Conservation (phyloP, 2,113 vertebrate genomes). For the Phaetusa simplex region DNA sequence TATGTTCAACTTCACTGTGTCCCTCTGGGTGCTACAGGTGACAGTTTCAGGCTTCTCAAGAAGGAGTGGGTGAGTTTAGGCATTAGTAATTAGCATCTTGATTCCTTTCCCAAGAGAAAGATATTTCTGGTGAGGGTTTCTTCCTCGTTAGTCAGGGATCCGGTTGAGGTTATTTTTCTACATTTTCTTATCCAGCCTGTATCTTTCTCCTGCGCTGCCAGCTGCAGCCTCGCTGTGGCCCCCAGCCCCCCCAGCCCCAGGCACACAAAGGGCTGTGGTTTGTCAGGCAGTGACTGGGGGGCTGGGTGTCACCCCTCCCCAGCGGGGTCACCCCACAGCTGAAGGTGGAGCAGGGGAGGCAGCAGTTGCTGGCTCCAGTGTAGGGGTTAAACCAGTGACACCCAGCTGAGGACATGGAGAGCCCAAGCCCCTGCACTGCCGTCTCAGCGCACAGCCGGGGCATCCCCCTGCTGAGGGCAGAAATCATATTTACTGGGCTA, state of each 20-base stretch:
- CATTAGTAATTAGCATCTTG: background rate
- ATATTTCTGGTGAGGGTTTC: background rate
- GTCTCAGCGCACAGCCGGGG: rapidly evolving
- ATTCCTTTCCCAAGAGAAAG: background rate
- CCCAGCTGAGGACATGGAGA: rapidly evolving
- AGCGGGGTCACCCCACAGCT: too few species aligned
- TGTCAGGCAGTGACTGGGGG: background rate
- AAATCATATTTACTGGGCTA: background rate
- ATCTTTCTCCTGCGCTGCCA: background rate
- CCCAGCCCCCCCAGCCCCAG: background rate
- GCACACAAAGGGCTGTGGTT: background rate
- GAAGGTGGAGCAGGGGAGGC: background rate
- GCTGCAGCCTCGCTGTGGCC: background rate
- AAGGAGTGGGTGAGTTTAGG: background rate
- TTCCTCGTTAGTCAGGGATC: background rate
- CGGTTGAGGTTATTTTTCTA: background rate
- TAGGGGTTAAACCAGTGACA: background rate
- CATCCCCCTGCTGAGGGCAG: too few species aligned
- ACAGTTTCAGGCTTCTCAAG: background rate
- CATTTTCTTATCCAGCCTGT: background rate
- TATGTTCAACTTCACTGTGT: background rate
- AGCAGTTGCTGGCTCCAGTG: rapidly evolving
- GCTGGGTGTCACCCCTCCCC: background rate
- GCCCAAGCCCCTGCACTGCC: too few species aligned
- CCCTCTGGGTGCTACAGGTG: background rate